Conservation (phyloP, 1,140 invertebrate genomes). For the Drosophila erecta region DNA sequence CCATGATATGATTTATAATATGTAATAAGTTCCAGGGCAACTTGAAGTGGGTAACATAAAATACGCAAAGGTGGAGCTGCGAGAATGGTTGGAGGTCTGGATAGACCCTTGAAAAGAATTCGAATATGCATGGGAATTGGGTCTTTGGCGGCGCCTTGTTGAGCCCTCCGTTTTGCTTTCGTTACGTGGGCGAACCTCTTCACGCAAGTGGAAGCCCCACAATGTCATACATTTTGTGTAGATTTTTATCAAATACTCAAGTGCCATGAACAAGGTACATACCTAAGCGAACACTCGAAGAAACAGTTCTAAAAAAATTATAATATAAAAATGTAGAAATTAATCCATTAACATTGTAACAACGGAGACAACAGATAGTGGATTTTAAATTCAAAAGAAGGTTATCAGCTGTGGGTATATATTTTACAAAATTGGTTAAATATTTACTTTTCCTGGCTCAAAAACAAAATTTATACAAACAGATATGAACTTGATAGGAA, state of each 20-base stretch:
- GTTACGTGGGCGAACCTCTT: slow-evolving; percentile 44
- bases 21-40: slow-evolving; percentile 75
- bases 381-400: too few relatives aligned
- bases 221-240: slow-evolving; percentile 80
- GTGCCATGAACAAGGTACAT: slow-evolving; percentile 71
- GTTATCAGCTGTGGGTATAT: too few relatives aligned
- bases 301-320: neutral
- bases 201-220: slow-evolving; percentile 40
- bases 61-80: slow-evolving; percentile 55
- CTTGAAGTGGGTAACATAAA: slow-evolving; percentile 66
- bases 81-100: neutral
- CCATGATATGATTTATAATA: slow-evolving; percentile 80
- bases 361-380: too few relatives aligned
- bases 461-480: neutral
- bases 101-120: slow-evolving; percentile 10
- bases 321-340: neutral
- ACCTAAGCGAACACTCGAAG: slow-evolving; percentile 15
- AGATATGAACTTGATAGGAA: neutral
- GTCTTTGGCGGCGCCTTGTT: slow-evolving; percentile 24
- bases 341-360: too few relatives aligned
- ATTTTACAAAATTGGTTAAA: too few relatives aligned
- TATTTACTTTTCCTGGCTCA: neutral
- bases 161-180: slow-evolving; percentile 23
- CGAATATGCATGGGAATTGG: slow-evolving; percentile 60
- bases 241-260: slow-evolving; percentile 79